phyloP scores from a whole-genome alignment of 1,140 invertebrate species.

The Paraescarpia echinospica region DNA sequence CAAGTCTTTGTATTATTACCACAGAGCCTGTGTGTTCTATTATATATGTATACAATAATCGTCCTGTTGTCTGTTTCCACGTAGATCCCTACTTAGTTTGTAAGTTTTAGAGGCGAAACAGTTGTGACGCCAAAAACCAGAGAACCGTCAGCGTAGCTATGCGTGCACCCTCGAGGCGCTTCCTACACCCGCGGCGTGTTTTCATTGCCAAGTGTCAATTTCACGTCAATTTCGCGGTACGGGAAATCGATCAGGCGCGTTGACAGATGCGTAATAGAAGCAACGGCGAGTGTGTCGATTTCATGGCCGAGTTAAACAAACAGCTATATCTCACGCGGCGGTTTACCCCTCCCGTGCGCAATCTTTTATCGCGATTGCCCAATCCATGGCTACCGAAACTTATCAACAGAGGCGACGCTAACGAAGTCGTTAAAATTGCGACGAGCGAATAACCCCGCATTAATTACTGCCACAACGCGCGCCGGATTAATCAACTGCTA shows the following conservation, averaged over 20 bases:
- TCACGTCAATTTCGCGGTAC: neutral
- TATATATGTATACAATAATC: neutral
- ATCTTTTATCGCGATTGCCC: neutral
- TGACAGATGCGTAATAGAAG: neutral
- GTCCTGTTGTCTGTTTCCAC: neutral
- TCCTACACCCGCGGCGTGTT: neutral
- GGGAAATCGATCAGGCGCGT: neutral
- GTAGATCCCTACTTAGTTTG: neutral
- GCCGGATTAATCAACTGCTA: neutral
- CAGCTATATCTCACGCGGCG: neutral
- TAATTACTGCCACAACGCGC: neutral
- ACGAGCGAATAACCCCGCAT: neutral
- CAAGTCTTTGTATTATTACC: too few relatives aligned
- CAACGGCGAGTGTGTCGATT: neutral
- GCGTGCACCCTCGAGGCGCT: neutral
- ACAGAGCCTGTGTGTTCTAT: too few relatives aligned
- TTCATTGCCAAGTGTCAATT: conserved; percentile 5
- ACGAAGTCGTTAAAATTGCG: neutral
- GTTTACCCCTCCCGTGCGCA: neutral
- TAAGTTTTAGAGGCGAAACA: neutral
- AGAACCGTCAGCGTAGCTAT: neutral
- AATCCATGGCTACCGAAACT: neutral
- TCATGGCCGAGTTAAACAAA: neutral
- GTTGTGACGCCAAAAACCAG: neutral
- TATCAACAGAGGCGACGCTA: neutral